Evolutionary conservation across 2,113 vertebrate genomes (phyloP).

Genomic region (Morone chrysops): DNA sequence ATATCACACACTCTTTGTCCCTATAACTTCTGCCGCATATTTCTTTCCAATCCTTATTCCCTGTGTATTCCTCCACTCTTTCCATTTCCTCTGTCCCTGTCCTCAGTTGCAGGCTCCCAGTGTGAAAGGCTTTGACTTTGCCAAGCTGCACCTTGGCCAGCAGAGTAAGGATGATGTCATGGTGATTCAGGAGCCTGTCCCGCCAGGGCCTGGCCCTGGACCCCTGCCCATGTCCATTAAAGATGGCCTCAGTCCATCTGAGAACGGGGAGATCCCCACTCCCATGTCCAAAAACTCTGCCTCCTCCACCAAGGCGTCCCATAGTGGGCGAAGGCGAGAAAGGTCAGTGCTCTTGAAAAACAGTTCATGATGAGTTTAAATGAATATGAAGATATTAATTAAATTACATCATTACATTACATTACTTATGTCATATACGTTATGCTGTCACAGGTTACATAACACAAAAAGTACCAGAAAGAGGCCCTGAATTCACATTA

Average conservation of each 20-base stretch:
- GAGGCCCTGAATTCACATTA: not conserved
- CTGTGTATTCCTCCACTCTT: not conserved
- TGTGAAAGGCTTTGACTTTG: constrained; percentile 99
- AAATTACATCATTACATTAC: not conserved
- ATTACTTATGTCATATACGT: not conserved
- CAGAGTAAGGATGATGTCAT: constrained; percentile 95
- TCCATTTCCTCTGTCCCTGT: not conserved
- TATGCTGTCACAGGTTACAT: not conserved
- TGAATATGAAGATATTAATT: not conserved
- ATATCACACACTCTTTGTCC: not conserved
- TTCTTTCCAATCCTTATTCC: constrained; percentile 6
- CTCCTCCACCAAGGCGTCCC: constrained; percentile 87
- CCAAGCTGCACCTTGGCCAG: constrained; percentile 98
- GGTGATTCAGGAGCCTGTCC: constrained; percentile 91
- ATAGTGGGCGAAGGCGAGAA: constrained; percentile 87
- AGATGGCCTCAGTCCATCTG: constrained; percentile 90
- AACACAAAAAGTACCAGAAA: not conserved
- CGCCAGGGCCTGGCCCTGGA: constrained; percentile 71
- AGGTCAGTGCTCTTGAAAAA: constrained; percentile 84
- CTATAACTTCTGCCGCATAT: not conserved
- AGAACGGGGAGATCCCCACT: constrained; percentile 91
- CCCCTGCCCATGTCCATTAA: constrained; percentile 83
- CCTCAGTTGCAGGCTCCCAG: constrained; percentile 93
- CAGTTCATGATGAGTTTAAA: not conserved
- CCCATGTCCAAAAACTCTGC: constrained; percentile 86